phyloP scores from a whole-genome alignment of 2,888 invertebrate genomes.

The Rosalia funebris region DNA sequence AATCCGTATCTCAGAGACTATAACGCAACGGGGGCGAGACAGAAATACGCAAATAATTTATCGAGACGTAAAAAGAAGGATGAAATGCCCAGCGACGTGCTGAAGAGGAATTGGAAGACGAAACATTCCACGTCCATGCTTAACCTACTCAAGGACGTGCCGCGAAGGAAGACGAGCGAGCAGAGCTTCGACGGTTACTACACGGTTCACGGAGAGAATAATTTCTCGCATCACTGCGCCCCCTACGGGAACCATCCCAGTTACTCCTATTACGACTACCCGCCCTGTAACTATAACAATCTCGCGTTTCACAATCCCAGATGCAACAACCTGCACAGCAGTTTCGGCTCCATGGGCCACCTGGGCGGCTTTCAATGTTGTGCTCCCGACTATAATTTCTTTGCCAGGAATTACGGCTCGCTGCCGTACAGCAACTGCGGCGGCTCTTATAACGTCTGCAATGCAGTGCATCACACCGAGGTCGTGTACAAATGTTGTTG shows the following conservation, averaged over 20 bases:
- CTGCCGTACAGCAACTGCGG: conserved; percentile 23
- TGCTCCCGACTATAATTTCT: conserved; percentile 12
- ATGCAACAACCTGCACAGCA: conserved; percentile 26
- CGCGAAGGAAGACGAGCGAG: conserved; percentile 33
- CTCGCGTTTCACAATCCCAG: conserved; percentile 2
- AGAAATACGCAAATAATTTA: conserved; percentile 22
- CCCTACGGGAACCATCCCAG: background rate
- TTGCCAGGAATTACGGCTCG: conserved; percentile 32
- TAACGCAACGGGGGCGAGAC: conserved; percentile 15
- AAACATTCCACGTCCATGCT: conserved; percentile 63
- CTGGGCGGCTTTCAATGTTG: conserved; percentile 8
- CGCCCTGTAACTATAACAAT: background rate
- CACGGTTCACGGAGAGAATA: conserved; percentile 60
- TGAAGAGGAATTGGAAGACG: conserved; percentile 56
- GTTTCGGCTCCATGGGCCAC: conserved; percentile 30
- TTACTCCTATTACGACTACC: background rate
- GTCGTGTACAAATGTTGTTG: conserved; percentile 56
- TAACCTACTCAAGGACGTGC: conserved; percentile 51
- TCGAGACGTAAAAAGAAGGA: conserved; percentile 41
- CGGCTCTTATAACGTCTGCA: conserved; percentile 16
- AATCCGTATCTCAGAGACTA: conserved; percentile 30
- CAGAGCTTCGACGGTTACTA: conserved; percentile 57
- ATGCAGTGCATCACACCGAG: conserved; percentile 34
- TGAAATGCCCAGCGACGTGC: conserved; percentile 53
- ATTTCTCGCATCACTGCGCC: conserved; percentile 36